Evolutionary conservation across 2,113 vertebrate genomes (phyloP).

Genomic region (Centropristis striata): DNA sequence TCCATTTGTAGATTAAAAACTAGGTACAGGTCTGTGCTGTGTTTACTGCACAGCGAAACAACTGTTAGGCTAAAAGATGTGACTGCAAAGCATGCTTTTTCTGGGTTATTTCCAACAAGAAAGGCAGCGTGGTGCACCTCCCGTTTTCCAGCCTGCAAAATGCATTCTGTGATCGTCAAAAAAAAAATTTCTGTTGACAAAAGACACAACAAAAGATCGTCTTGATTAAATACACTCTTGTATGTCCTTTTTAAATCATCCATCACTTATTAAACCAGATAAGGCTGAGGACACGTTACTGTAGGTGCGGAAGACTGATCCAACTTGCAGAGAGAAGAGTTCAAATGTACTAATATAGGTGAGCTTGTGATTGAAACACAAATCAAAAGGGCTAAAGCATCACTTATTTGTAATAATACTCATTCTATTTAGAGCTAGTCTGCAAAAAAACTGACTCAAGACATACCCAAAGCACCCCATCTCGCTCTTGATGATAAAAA

Average conservation of each 20-base stretch:
- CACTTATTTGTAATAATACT: background rate
- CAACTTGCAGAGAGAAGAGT: background rate
- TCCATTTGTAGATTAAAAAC: no score
- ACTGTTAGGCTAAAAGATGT: no score
- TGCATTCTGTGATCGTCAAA: no score
- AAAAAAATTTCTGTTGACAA: background rate
- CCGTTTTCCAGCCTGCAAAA: no score
- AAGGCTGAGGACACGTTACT: background rate
- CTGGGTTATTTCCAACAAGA: no score
- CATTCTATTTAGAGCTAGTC: background rate
- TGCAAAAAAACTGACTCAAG: background rate
- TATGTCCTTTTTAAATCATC: background rate
- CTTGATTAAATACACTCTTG: background rate
- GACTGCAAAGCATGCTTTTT: no score
- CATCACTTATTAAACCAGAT: background rate
- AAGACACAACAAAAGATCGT: background rate
- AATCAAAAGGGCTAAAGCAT: background rate
- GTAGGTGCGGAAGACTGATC: background rate
- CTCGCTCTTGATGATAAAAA: background rate
- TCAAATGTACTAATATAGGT: background rate
- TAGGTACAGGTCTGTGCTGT: no score
- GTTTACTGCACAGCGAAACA: no score
- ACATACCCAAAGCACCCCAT: background rate
- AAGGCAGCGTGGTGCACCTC: no score
- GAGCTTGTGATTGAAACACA: constrained; percentile 1